Base-by-base conservation (phyloP, 2,113 vertebrate genomes). In the Paracanthobrama guichenoti region DNA sequence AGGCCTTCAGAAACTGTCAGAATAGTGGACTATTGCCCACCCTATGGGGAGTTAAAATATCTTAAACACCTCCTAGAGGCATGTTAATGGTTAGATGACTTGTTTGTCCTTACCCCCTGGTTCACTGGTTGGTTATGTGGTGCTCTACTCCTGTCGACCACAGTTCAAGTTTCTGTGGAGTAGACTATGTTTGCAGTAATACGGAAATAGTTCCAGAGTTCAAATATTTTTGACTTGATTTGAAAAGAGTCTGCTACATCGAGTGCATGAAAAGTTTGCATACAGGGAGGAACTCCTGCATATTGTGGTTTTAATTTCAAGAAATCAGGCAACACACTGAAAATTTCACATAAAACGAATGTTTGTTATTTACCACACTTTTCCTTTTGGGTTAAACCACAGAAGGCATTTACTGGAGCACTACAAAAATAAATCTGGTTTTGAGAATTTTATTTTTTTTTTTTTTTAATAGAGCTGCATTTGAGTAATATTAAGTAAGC, bases 81-180 rank as follows among this genome's bases (percentile, higher is more conserved):
- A 79, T 79, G 76, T 44, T 64, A 80, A 80, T 80, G 42, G 78
- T 80, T 42, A 66, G 16, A 20, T 12, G 42, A 64, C 39, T 66
- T 28, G 24, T 66, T 62, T 64, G 39, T 48, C 24, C 42, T 9
- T 31, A 3, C 44, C 18, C 18, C 18, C 28, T 62, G 55, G 20
- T 59, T 78, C 13, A 78, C 31, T 79, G 55, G 31, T 6, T 18
- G 35, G 55, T 79, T 46, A 53, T 28, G 4, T 76, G 73, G 3
- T 55, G 24, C 50, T 22, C 12, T 76, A 50, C 31, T 42, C 4
- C 42, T 0, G 16, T 48, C 6, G 44, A 62, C 78, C 57, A 31
- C 59, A 66, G 42, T 80, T 79, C 57, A 79, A 44, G 57, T 42
- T 62, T 62, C 53, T 62, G 57, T 3, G 78, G 59, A 66, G 55